Evolutionary conservation across 2,888 invertebrate species (phyloP).

Genomic region (Melangyna quadrimaculata): DNA sequence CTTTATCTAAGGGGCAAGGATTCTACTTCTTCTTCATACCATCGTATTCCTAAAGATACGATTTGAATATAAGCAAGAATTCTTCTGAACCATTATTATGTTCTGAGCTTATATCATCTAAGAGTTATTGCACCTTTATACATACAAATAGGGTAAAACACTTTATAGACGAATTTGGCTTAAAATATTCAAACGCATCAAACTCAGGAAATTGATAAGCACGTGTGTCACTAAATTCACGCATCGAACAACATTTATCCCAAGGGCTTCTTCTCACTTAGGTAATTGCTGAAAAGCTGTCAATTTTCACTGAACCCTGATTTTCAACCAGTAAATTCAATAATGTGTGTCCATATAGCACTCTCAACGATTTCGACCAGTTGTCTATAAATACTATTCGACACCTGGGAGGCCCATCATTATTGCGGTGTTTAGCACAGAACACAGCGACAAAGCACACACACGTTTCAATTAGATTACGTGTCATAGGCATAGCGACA

Average conservation of each 20-base stretch:
- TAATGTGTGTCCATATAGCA: background rate
- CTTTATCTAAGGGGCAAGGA: too few relatives aligned
- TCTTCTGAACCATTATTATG: too few relatives aligned
- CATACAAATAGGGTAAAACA: too few relatives aligned
- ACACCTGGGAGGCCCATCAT: conserved; percentile 46
- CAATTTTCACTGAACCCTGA: background rate
- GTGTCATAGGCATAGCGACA: conserved; percentile 54
- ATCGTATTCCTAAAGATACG: too few relatives aligned
- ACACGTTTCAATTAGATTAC: conserved; percentile 56
- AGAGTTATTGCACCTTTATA: too few relatives aligned
- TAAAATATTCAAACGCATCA: too few relatives aligned
- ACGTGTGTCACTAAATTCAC: background rate
- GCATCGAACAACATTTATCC: background rate
- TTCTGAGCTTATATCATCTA: too few relatives aligned
- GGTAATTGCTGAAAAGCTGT: background rate
- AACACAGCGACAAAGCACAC: conserved; percentile 1
- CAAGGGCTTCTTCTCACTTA: conserved; percentile 7
- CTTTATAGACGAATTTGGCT: too few relatives aligned
- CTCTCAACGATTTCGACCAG: background rate
- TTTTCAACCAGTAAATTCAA: conserved; percentile 8
- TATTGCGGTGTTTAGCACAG: background rate
- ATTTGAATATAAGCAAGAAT: too few relatives aligned
- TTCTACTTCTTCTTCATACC: too few relatives aligned
- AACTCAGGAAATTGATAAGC: background rate
- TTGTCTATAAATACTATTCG: conserved; percentile 14